Conservation (phyloP, 2,113 vertebrate genomes). For the Fukomys damarensis region DNA sequence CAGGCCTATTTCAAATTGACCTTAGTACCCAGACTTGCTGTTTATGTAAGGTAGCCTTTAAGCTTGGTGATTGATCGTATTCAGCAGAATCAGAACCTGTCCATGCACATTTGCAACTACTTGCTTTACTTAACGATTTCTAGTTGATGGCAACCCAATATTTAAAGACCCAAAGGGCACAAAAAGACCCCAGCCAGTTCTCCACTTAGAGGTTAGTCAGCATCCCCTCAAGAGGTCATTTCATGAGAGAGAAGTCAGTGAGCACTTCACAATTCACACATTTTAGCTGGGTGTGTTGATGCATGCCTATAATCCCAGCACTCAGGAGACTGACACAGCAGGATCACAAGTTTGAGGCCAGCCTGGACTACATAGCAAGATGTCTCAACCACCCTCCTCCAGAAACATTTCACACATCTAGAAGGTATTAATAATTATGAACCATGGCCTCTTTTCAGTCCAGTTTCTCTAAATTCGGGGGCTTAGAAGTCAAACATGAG, state of each 20-base stretch:
- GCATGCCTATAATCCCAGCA: neutral
- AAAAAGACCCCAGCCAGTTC: neutral
- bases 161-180: neutral
- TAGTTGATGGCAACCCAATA: neutral
- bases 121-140: neutral
- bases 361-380: neutral
- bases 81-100: neutral
- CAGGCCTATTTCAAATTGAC: neutral
- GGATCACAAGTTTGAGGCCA: neutral
- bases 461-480: neutral
- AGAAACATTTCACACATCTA: neutral
- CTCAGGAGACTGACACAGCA: neutral
- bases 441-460: neutral
- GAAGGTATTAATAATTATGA: neutral
- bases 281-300: neutral
- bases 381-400: neutral
- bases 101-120: neutral
- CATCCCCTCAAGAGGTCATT: neutral
- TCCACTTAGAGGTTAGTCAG: neutral
- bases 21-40: neutral
- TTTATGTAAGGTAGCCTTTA: neutral
- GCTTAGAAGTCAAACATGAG: neutral
- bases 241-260: neutral
- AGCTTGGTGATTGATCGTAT: neutral
- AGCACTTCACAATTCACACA: neutral